Percentiles rank a stretch among this genome's conserved stretches.
phyloP scores from a whole-genome alignment of 2,888 invertebrate genomes.

The Acleris literana region DNA sequence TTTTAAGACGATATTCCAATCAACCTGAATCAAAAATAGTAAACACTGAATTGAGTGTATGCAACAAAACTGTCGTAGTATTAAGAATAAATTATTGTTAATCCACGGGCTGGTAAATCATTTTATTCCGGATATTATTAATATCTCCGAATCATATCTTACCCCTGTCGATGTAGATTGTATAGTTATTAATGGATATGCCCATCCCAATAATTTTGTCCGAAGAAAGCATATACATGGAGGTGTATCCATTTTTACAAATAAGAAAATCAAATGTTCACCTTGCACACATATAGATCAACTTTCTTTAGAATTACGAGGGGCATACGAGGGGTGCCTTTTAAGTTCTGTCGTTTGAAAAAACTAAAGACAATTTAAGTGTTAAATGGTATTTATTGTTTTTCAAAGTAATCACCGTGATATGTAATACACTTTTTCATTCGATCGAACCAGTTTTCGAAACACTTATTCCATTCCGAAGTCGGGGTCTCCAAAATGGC shows the following conservation, averaged over 20 bases:
- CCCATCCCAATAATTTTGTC: constrained; percentile 4
- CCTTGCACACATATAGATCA: constrained; percentile 1
- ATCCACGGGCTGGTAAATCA: background rate
- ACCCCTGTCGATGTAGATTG: background rate
- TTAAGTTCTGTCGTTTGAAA: no score
- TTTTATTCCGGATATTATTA: constrained; percentile 5
- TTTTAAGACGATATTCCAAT: background rate
- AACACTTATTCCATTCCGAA: no score
- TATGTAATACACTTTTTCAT: no score
- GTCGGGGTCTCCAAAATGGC: no score
- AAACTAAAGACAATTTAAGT: no score
- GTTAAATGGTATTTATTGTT: no score
- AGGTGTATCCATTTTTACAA: constrained; percentile 6
- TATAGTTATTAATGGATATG: constrained; percentile 1
- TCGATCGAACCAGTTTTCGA: no score
- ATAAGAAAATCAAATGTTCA: background rate
- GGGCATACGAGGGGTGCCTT: no score
- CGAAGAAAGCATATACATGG: constrained; percentile 6
- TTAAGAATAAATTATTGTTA: constrained; percentile 7
- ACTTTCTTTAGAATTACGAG: background rate
- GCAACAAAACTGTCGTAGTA: constrained; percentile 5
- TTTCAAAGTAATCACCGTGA: no score
- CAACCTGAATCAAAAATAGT: background rate
- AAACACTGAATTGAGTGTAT: background rate
- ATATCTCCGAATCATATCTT: constrained; percentile 10